A percentile compares a stretch with the other conserved stretches of the same genome.
These are phyloP conservation scores for Channa argus DNA, from an alignment of 2,113 vertebrate species.

Conservation along the genomic window DNA sequence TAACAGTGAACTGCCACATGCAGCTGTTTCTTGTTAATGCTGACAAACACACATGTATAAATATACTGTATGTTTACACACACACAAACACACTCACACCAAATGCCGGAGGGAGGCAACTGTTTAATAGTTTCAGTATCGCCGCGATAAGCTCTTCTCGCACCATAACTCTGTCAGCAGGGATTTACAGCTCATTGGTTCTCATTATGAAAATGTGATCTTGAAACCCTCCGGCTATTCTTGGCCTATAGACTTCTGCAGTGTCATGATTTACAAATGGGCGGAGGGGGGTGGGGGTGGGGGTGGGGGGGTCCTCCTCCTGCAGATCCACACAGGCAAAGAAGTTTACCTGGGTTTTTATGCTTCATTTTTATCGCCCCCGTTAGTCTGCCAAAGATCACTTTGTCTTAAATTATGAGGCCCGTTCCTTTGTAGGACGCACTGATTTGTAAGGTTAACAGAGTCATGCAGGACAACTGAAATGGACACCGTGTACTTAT, in stretches of 20 bases:
- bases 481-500: too few species aligned
- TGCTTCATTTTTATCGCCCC: too few species aligned
- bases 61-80: constrained; percentile 21
- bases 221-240: constrained; percentile 66
- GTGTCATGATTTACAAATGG: constrained; percentile 59
- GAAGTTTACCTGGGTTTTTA: background rate
- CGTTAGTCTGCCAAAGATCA: too few species aligned
- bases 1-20: constrained; percentile 14
- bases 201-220: constrained; percentile 81
- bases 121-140: constrained; percentile 67
- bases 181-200: constrained; percentile 80
- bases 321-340: constrained; percentile 26
- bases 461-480: too few species aligned
- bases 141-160: constrained; percentile 64
- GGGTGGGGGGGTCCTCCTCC: constrained; percentile 19
- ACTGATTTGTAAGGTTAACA: too few species aligned
- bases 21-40: constrained; percentile 54
- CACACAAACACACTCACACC: constrained; percentile 20
- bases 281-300: too few species aligned
- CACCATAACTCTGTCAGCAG: constrained; percentile 73
- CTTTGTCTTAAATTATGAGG: too few species aligned
- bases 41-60: constrained; percentile 37
- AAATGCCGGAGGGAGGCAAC: constrained; percentile 34
- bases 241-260: constrained; percentile 63
- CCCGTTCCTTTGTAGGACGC: too few species aligned